Base-by-base conservation (phyloP, 2,113 vertebrate genomes). In the Nyctereutes procyonoides region DNA sequence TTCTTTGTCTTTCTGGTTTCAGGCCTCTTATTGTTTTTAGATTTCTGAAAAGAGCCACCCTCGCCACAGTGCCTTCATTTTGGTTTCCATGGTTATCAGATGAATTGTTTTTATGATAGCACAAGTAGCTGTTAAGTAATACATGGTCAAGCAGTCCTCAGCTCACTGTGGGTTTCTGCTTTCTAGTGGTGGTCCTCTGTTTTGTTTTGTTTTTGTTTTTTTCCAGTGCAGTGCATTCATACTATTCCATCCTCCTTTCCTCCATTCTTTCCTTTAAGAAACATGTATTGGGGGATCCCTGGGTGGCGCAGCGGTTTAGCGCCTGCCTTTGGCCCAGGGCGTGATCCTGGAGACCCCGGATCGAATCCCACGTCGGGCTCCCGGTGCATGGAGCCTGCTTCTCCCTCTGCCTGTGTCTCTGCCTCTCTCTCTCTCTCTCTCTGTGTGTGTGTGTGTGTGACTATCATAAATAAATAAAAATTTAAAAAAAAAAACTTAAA, bases 31-130 rank as follows among this genome's bases (percentile, higher is more conserved):
- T 22, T 90, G 60, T 97, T 93, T 87, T 86, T 90, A 95, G 73
- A 90, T 96, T 69, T 94, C 90, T 96, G 91, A 84, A 92, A 83
- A 95, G 83, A 93, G 53, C 96, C 71, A 51, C 71, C 84, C 17
- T 96, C 48, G 69, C 60, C 76, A 35, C 30, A 67, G 58, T 84
- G 80, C 92, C 90, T 97, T 84, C 95, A 2, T 93, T 77, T 93
- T 94, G 90, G 97, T 98, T 98, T 95, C 97, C 96, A 96, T 97
- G 97, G 97, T 95, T 98, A 96, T 97, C 79, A 63, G 89, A 51
- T 81, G 90, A 95, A 65, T 88, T 97, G 77, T 96, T 97, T 96
- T 92, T 96, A 60, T 80, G 88, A 60, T 90, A 89, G 87, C 83
- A 85, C 84, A 63, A 19, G 76, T 77, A 89, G 38, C 93, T 96